phyloP scores from a whole-genome alignment of 2,797 vertebrate species.

The Darevskia mixta region DNA sequence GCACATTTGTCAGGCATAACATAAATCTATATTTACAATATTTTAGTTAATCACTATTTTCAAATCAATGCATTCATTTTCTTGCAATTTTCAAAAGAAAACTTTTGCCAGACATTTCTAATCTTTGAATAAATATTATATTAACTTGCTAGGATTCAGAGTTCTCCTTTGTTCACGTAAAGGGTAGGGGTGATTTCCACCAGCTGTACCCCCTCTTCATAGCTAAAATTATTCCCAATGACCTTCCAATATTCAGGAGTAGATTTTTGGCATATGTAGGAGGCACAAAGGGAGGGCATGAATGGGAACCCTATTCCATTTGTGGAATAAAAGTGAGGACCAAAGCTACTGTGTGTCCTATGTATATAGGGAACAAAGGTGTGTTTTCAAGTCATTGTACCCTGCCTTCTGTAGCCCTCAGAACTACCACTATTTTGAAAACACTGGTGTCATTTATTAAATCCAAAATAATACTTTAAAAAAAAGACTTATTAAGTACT shows the following conservation, averaged over 20 bases:
- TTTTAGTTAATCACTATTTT: conserved; percentile 48
- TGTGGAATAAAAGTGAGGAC: background rate
- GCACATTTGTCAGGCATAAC: background rate
- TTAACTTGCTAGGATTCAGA: background rate
- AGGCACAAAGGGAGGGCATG: no score
- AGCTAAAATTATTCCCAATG: background rate
- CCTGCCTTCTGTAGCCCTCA: background rate
- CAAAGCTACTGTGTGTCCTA: background rate
- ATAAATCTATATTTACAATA: conserved; percentile 28
- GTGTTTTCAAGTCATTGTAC: background rate
- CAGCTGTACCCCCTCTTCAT: background rate
- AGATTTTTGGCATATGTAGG: background rate
- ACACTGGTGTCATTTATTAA: background rate
- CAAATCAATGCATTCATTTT: conserved; percentile 31
- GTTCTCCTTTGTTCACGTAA: no score
- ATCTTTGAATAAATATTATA: background rate
- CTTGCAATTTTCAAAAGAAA: conserved; percentile 22
- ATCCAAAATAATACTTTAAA: background rate
- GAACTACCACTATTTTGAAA: background rate
- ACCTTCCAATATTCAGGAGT: background rate
- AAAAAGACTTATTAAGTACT: background rate
- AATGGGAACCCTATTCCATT: background rate
- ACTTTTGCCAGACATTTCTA: background rate
- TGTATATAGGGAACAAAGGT: background rate
- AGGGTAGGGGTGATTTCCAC: background rate